phyloP scores from a whole-genome alignment of 2,888 invertebrate genomes.

The Chydorus sphaericus region DNA sequence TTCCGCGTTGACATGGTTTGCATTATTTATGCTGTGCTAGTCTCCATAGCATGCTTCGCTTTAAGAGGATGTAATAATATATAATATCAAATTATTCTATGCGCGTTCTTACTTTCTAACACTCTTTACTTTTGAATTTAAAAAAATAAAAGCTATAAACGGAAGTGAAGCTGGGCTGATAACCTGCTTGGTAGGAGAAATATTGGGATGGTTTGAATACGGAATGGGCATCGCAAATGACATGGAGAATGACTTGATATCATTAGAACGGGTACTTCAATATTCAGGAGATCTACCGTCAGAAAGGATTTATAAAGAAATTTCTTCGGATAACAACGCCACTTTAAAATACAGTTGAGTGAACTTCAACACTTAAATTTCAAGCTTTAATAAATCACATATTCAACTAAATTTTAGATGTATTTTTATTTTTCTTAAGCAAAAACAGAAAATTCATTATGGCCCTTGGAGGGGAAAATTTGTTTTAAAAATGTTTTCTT shows the following conservation, averaged over 20 bases:
- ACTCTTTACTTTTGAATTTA: neutral
- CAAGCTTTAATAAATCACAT: too few relatives aligned
- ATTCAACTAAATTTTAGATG: too few relatives aligned
- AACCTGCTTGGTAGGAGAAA: slow-evolving; percentile 27
- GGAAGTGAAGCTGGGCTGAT: slow-evolving; percentile 25
- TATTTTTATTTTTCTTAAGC: too few relatives aligned
- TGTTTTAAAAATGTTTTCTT: too few relatives aligned
- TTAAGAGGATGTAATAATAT: slow-evolving; percentile 35
- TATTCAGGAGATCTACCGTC: slow-evolving; percentile 56
- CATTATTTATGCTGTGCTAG: slow-evolving; percentile 65
- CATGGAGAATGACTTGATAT: slow-evolving; percentile 71
- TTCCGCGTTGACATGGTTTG: slow-evolving; percentile 84
- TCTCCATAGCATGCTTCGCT: slow-evolving; percentile 71
- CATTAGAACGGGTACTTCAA: slow-evolving; percentile 30
- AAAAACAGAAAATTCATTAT: too few relatives aligned
- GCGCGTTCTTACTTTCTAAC: neutral
- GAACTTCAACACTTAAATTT: too few relatives aligned
- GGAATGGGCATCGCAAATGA: slow-evolving; percentile 87
- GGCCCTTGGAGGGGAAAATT: too few relatives aligned
- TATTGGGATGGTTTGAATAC: slow-evolving; percentile 50
- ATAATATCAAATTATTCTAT: too few relatives aligned
- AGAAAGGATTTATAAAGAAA: slow-evolving; percentile 50
- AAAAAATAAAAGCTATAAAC: too few relatives aligned
- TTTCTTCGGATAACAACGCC: too few relatives aligned
- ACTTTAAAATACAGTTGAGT: too few relatives aligned